A percentile compares a stretch with the other conserved stretches of the same genome.
phyloP scores from a whole-genome alignment of 2,797 vertebrate species.

The Mallotus villosus region DNA sequence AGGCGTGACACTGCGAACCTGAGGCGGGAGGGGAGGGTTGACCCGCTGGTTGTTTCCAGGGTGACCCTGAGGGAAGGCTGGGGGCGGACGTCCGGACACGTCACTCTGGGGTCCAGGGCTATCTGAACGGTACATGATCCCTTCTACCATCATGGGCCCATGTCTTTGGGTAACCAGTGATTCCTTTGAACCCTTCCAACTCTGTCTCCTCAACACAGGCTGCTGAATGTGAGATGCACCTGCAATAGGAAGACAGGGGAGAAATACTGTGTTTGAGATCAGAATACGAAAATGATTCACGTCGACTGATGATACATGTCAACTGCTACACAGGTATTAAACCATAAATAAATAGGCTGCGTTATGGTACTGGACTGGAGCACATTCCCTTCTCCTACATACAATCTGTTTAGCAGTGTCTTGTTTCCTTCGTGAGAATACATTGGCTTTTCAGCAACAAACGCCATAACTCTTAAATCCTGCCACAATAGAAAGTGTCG shows the following conservation, averaged over 20 bases:
- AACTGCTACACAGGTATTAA: too few species aligned
- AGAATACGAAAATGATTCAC: too few species aligned
- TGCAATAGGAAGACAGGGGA: constrained; percentile 26
- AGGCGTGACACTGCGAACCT: constrained; percentile 92
- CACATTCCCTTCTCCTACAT: not conserved
- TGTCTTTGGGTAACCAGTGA: constrained; percentile 88
- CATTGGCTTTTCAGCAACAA: constrained; percentile 30
- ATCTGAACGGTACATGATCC: constrained; percentile 85
- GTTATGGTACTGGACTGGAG: constrained; percentile 3
- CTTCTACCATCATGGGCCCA: constrained; percentile 82
- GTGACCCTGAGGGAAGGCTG: constrained; percentile 84
- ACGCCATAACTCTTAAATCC: constrained; percentile 30
- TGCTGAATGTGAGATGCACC: constrained; percentile 82
- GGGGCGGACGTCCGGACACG: constrained; percentile 75
- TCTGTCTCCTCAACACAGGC: constrained; percentile 85
- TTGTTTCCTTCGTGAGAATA: constrained; percentile 24
- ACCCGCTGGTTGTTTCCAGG: constrained; percentile 82
- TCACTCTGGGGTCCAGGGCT: constrained; percentile 85
- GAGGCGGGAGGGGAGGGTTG: constrained; percentile 88
- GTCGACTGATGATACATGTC: not conserved
- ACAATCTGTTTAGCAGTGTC: constrained; percentile 18
- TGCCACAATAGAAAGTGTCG: constrained; percentile 23
- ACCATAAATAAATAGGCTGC: not conserved
- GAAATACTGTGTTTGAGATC: not conserved
- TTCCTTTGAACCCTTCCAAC: constrained; percentile 98